Conservation (phyloP, 2,113 vertebrate genomes). For the Catagonus wagneri region DNA sequence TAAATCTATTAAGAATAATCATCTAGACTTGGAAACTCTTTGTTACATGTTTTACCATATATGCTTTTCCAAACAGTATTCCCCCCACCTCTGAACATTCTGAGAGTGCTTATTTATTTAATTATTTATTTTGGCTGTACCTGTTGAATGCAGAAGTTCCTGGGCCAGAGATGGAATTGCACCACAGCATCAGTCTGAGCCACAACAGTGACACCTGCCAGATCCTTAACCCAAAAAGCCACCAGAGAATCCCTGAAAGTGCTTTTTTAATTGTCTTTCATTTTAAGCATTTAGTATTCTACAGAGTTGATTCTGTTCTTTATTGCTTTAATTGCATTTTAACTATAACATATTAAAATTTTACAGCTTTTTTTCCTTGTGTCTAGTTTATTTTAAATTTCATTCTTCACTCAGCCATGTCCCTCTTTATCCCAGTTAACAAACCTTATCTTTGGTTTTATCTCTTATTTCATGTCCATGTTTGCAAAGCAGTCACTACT, state of each 20-base stretch:
- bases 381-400: background rate
- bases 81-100: background rate
- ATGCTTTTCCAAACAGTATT: background rate
- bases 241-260: no score
- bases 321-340: background rate
- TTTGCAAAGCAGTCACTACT: background rate
- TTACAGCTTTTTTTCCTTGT: background rate
- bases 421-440: background rate
- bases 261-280: background rate
- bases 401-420: background rate
- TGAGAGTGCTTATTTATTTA: background rate
- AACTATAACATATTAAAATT: background rate
- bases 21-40: no score
- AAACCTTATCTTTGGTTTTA: background rate
- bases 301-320: background rate
- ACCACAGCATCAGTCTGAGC: no score
- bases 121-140: no score
- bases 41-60: no score
- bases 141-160: no score
- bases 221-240: no score
- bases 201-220: no score
- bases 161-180: no score
- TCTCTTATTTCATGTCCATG: background rate
- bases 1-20: no score
- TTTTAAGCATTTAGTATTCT: background rate